Evolutionary conservation across 2,888 invertebrate species (phyloP), one percentile per base, ranked within the genome.

Genomic region (Trachelus tabidus): DNA sequence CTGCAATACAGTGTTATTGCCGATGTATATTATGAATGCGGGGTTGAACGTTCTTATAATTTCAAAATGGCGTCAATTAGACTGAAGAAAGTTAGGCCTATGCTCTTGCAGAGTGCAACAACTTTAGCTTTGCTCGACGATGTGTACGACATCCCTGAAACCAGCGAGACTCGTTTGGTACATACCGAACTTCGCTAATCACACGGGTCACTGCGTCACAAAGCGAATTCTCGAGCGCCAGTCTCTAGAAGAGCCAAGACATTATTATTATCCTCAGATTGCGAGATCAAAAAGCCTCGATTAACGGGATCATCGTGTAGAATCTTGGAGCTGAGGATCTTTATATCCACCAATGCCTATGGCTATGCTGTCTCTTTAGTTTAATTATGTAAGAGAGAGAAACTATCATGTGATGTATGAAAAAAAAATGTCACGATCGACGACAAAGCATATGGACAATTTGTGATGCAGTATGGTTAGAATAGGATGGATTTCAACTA

Each of bases 141-240:
- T 81, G 85, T 84, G 86, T 84, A 84, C 80, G 83, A 79, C 85
- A 82, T 83, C 82, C 83, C 85, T 83, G 87, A 89, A 87, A 90
- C 86, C 84, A 85, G 83, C 81, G 83, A 56, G 23, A 56, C 56
- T 56, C 56, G 56, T 56, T 56, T 56, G 56, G 56, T 56, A 56
- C 56, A 23, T 56, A 56, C 86, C 87, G 85, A 91, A 91, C 88
- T 91, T 90, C 87, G 86, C 85, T 88, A 91, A 91, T 91, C 89
- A 91, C 87, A 90, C 89, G 88, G 90, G 86, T 87, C 88, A 87
- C 81, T 90, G 90, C 89, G 86, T 87, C 87, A 87, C 90, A 91
- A 91, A 91, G 91, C 88, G 83, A 87, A 86, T 81, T 81, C 79
- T 82, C 82, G 82, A 80, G 79, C 83, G 77, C 80, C 81, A 83